A percentile compares a stretch with the other conserved stretches of the same genome.
phyloP scores from a whole-genome alignment of 2,888 invertebrate genomes.

The Himalopsyche anomala region DNA sequence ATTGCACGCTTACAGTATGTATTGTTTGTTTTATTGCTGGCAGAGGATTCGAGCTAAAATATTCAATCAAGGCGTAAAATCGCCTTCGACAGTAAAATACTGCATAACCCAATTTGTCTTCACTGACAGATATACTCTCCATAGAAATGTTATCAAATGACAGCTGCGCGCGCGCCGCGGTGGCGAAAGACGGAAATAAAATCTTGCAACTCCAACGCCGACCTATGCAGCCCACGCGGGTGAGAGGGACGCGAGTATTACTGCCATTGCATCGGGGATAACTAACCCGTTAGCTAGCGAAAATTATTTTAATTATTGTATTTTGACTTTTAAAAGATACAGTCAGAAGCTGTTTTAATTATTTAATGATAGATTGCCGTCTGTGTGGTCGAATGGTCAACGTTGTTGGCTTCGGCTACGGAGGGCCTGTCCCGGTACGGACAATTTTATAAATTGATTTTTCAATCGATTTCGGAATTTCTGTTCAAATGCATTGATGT shows the following conservation, averaged over 20 bases:
- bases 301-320: background rate
- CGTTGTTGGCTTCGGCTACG: no score
- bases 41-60: background rate
- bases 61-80: background rate
- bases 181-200: background rate
- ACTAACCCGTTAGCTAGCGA: background rate
- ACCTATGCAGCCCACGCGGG: background rate
- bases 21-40: background rate
- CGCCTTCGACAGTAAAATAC: background rate
- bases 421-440: no score
- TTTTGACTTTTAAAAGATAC: no score
- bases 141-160: constrained; percentile 9
- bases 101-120: constrained; percentile 37
- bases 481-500: no score
- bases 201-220: background rate
- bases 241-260: background rate
- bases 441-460: no score
- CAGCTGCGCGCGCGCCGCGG: background rate
- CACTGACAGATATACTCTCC: background rate
- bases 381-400: no score
- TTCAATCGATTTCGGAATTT: no score
- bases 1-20: no score
- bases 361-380: no score
- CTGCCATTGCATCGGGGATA: background rate
- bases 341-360: no score